A percentile compares a stretch with the other conserved stretches of the same genome.
phyloP scores from a whole-genome alignment of 2,888 invertebrate species.

The Dascillus cervinus region DNA sequence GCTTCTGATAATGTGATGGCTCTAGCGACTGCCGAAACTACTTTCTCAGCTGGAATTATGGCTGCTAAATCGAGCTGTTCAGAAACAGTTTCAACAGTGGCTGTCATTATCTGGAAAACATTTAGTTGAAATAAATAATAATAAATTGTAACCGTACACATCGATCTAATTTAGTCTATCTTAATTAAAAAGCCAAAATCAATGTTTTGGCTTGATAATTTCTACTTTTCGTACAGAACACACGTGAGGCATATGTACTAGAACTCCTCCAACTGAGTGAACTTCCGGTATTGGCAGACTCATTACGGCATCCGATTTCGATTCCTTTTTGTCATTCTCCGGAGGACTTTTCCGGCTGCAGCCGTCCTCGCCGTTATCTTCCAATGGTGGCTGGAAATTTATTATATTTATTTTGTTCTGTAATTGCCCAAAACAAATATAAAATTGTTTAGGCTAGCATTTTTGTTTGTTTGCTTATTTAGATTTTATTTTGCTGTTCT shows the following conservation, averaged over 20 bases:
- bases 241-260: conserved; percentile 90
- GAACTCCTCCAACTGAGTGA: conserved; percentile 74
- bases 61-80: conserved; percentile 86
- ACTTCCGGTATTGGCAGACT: conserved; percentile 62
- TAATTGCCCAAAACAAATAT: not conserved
- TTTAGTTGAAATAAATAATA: conserved; percentile 2
- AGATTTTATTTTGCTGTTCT: not conserved
- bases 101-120: conserved; percentile 77
- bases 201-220: conserved; percentile 12
- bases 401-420: not conserved
- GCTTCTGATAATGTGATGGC: conserved; percentile 83
- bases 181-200: not conserved
- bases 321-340: conserved; percentile 62
- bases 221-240: conserved; percentile 49
- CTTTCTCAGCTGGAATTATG: conserved; percentile 69
- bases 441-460: conserved; percentile 1
- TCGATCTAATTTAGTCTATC: not conserved
- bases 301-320: conserved; percentile 54
- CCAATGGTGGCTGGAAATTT: conserved; percentile 50
- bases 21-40: conserved; percentile 73
- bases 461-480: not conserved
- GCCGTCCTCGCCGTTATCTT: conserved; percentile 62
- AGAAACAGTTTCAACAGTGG: conserved; percentile 89
- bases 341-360: conserved; percentile 60
- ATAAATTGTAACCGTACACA: not conserved